These are phyloP conservation scores for Anolis carolinensis DNA, from an alignment of 2,113 vertebrate species.

Conservation along the genomic window DNA sequence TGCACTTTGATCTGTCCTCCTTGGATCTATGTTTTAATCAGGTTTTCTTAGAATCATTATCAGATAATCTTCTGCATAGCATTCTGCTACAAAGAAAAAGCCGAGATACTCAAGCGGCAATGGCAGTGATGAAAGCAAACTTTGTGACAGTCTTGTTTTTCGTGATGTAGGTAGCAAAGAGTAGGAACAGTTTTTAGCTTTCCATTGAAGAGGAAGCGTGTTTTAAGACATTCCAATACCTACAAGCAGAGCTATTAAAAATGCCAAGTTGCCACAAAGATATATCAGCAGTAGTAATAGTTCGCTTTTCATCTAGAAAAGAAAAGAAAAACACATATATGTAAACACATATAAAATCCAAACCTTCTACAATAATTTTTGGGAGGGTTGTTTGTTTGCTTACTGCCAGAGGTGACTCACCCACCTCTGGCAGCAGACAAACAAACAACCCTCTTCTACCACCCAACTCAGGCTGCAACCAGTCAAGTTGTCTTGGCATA, in stretches of 20 bases:
- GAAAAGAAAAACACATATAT: not conserved
- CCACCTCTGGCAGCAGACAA: no score
- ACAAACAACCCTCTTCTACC: no score
- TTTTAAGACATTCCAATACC: slow-evolving; percentile 72
- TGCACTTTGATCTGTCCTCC: not conserved
- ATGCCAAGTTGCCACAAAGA: slow-evolving; percentile 73
- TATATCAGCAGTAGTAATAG: slow-evolving; percentile 61
- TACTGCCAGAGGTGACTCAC: no score
- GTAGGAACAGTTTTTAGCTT: not conserved
- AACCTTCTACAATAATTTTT: not conserved
- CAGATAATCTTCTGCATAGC: not conserved
- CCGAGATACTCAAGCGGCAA: no score
- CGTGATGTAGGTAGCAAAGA: not conserved
- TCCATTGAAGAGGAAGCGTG: not conserved
- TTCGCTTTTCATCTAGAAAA: slow-evolving; percentile 50
- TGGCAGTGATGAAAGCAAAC: not conserved
- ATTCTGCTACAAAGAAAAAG: not conserved
- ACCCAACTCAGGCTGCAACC: no score
- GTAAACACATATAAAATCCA: not conserved
- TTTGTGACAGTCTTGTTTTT: not conserved
- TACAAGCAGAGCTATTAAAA: slow-evolving; percentile 74
- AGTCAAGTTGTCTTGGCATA: no score
- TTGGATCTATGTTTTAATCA: not conserved
- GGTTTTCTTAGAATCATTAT: not conserved
- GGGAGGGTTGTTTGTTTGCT: not conserved